These are phyloP conservation scores for Phataginus tricuspis DNA, from an alignment of 2,797 vertebrate species.

Conservation along the genomic window DNA sequence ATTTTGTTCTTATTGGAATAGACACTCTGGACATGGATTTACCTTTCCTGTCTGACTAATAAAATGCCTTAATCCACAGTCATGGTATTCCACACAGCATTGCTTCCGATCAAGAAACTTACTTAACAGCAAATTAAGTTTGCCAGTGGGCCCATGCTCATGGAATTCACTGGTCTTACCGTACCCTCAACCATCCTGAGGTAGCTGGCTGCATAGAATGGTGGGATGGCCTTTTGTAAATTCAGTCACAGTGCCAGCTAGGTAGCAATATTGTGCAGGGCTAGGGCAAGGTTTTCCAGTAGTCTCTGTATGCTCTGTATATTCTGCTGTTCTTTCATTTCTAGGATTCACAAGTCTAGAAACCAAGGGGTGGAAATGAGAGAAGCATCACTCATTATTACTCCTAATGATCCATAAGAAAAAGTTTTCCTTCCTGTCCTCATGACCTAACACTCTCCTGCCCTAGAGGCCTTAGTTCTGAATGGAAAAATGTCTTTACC, in stretches of 20 bases:
- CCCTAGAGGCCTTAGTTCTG: not conserved
- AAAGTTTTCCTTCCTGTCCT: not conserved
- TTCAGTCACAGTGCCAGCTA: not conserved
- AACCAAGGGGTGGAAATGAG: not conserved
- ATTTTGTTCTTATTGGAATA: not conserved
- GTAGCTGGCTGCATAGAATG: not conserved
- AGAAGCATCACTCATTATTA: not conserved
- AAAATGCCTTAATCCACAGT: not conserved
- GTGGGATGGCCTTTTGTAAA: not conserved
- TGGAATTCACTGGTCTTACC: not conserved
- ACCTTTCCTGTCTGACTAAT: not conserved
- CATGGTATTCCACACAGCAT: not conserved
- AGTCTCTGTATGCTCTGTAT: not conserved
- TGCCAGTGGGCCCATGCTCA: not conserved
- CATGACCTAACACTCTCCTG: not conserved
- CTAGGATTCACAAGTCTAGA: not conserved
- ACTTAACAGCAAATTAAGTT: not conserved
- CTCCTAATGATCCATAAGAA: not conserved
- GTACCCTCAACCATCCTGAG: not conserved
- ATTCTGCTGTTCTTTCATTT: not conserved
- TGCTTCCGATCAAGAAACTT: not conserved
- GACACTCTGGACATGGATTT: not conserved
- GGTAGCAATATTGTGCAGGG: not conserved
- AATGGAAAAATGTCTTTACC: not conserved
- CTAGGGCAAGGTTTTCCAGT: not conserved